Percentiles rank a stretch among this genome's conserved stretches.
These are phyloP conservation scores for Chamaea fasciata DNA, from an alignment of 2,113 vertebrate genomes.

Conservation along the genomic window DNA sequence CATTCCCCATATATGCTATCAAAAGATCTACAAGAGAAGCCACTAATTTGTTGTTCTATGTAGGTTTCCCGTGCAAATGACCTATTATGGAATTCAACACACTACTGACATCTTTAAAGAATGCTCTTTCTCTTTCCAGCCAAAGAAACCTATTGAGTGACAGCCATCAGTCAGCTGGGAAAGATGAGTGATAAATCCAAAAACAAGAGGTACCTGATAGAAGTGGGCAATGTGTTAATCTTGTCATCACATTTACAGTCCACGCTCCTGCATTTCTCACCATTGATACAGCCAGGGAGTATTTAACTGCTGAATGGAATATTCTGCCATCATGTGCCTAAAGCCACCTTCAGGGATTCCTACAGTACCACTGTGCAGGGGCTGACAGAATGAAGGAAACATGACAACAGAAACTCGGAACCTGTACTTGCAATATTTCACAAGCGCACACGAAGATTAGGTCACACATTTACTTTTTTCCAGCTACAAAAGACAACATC, in stretches of 20 bases:
- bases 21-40: neutral
- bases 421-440: neutral
- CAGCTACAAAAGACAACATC: neutral
- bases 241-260: neutral
- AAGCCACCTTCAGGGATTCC: conserved; percentile 17
- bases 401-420: neutral
- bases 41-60: neutral
- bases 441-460: neutral
- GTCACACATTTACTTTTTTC: neutral
- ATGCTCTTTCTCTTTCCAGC: neutral
- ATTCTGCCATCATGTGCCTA: neutral
- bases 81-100: neutral
- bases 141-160: conserved; percentile 8
- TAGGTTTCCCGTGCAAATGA: neutral
- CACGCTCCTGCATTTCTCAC: neutral
- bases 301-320: neutral
- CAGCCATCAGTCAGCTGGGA: conserved; percentile 21
- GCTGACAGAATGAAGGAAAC: neutral
- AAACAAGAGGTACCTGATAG: neutral
- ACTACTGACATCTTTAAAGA: neutral
- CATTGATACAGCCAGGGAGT: neutral
- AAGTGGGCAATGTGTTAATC: neutral
- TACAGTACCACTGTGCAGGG: neutral
- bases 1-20: neutral
- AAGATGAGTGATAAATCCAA: neutral